A percentile compares a stretch with the other conserved stretches of the same genome.
Evolutionary conservation across 2,797 vertebrate species (phyloP).

Genomic region (Gallirallus australis): DNA sequence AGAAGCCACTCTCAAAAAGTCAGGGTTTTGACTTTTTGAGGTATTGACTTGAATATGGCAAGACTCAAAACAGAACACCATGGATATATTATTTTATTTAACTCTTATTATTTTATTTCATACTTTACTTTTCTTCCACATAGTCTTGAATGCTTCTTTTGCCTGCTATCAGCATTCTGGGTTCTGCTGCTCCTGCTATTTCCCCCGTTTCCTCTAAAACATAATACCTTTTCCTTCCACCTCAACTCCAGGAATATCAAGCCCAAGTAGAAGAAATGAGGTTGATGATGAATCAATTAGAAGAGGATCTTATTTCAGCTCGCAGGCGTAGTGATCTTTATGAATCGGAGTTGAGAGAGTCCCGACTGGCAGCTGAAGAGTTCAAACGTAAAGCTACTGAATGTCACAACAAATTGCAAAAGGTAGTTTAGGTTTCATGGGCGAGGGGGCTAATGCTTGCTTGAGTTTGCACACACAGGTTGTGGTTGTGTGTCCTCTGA

Average conservation of each 20-base stretch:
- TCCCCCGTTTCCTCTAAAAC: background rate
- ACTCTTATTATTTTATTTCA: background rate
- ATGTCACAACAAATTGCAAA: constrained; percentile 93
- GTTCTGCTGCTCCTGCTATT: background rate
- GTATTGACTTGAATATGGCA: background rate
- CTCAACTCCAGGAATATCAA: constrained; percentile 89
- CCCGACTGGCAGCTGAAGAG: constrained; percentile 92
- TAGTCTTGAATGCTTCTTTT: background rate
- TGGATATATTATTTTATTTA: background rate
- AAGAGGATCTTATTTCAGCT: constrained; percentile 96
- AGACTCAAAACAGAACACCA: background rate
- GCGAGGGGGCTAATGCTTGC: background rate
- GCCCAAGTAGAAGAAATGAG: constrained; percentile 98
- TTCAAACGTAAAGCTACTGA: constrained; percentile 94
- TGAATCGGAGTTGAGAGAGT: constrained; percentile 94
- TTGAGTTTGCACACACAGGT: background rate
- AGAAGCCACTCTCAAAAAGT: background rate
- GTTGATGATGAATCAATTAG: constrained; percentile 94
- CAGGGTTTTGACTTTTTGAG: background rate
- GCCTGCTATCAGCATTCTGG: background rate
- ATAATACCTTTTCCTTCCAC: constrained; percentile 11
- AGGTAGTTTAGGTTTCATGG: constrained; percentile 80
- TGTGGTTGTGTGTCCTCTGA: background rate
- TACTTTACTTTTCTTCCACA: background rate
- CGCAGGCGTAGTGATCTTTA: constrained; percentile 96